Evolutionary conservation across 2,797 vertebrate species (phyloP), one percentile per base, ranked within the genome.

Genomic region (Galago senegalensis): DNA sequence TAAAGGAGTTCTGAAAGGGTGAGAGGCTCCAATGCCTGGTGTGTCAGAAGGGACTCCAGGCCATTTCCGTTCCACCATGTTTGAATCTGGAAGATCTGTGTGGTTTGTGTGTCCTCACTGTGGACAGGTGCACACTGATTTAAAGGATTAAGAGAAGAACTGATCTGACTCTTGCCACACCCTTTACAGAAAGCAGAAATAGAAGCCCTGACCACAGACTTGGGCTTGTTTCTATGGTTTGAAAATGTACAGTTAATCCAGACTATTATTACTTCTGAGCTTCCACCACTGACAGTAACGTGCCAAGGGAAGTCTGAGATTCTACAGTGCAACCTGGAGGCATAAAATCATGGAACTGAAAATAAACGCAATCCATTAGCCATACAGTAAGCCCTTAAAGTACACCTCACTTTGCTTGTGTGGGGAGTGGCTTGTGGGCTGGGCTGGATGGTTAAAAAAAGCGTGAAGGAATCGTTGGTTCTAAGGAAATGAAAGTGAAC

Each of bases 161-260:
- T 31, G n/a, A 80, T 31, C 8, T 58, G 61, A 89, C 58, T 34
- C 82, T 87, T 87, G 63, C 16, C 25, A 90, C 49, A 80, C n/a
- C 58, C 83, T 92, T 46, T 61, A 75, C 89, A 94, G 88, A 89
- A 94, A 89, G 56, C 88, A 96, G 86, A 95, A 97, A 97, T 89
- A 87, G 92, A 91, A 94, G 88, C 29, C 43, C 65, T 97, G 85
- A 86, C 94, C 63, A 84, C 79, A 83, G 88, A 95, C 94, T 61
- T 76, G 93, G 69, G 23, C 65, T 84, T 46, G 25, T 49, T 79
- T 95, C 49, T 17, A 46, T 21, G 25, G 85, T 91, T 85, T 90
- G 81, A 75, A 92, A 96, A 92, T 21, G 63, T 49, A 92, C 93
- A 95, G 93, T 76, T 96, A 94, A 96, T 96, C 89, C 91, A 56